A percentile compares a stretch with the other conserved stretches of the same genome.
Evolutionary conservation across 2,888 invertebrate genomes (phyloP).

Genomic region (Lucinisca nassula): DNA sequence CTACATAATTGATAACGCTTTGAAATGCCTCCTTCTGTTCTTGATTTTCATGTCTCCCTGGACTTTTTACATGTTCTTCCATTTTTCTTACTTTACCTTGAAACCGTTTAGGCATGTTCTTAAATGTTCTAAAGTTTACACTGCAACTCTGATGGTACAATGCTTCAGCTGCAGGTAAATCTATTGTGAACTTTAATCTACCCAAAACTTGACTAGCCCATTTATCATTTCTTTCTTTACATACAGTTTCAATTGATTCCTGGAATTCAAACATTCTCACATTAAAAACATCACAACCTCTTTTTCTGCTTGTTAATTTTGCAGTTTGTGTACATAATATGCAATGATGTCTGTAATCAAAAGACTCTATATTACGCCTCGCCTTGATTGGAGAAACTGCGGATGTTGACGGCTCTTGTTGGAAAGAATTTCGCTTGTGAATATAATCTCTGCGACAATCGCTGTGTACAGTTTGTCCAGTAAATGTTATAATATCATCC

Average conservation of each 20-base stretch:
- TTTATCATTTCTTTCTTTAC: constrained; percentile 28
- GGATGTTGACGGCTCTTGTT: background rate
- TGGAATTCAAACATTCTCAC: background rate
- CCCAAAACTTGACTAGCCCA: constrained; percentile 28
- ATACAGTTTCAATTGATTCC: constrained; percentile 2
- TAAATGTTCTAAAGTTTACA: constrained; percentile 26
- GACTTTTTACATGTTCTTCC: constrained; percentile 23
- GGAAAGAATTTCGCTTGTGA: background rate
- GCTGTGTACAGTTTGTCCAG: constrained; percentile 10
- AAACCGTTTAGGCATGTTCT: constrained; percentile 17
- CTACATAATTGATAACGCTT: constrained; percentile 23
- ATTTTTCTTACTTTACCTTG: background rate
- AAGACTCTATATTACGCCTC: background rate
- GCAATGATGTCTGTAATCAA: background rate
- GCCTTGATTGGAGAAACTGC: background rate
- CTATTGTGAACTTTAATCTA: constrained; percentile 11
- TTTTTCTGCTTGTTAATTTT: background rate
- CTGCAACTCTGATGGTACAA: constrained; percentile 27
- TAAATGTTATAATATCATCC: background rate
- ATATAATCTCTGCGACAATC: constrained; percentile 32
- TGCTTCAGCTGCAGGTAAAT: constrained; percentile 32
- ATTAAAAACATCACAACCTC: background rate
- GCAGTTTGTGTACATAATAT: background rate
- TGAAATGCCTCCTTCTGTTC: constrained; percentile 16
- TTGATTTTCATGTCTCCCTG: constrained; percentile 13